A percentile compares a stretch with the other conserved stretches of the same genome.
These are phyloP conservation scores for Indicator maculatus DNA, from an alignment of 2,113 vertebrate species.

Conservation along the genomic window DNA sequence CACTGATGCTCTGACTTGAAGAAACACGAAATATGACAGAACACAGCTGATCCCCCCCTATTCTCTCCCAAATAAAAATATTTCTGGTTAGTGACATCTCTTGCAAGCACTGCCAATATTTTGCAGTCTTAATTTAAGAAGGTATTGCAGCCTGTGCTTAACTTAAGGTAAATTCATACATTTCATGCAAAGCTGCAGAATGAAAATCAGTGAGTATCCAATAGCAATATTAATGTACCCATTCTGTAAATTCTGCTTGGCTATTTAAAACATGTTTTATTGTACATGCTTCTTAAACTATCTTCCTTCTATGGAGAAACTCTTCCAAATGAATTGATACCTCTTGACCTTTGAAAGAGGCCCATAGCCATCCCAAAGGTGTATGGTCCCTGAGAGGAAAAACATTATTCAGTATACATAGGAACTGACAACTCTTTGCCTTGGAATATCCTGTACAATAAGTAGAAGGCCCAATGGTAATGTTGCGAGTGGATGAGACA, in stretches of 20 bases:
- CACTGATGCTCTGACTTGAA: neutral
- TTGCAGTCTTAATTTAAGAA: neutral
- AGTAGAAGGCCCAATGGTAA: neutral
- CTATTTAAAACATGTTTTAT: neutral
- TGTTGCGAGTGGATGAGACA: neutral
- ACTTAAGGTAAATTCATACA: neutral
- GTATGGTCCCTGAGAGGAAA: neutral
- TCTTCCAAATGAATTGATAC: neutral
- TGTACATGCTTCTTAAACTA: neutral
- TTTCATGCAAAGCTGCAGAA: neutral
- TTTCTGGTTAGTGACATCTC: neutral
- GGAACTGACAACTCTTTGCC: neutral
- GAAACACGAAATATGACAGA: neutral
- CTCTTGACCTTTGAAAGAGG: neutral
- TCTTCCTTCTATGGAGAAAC: neutral
- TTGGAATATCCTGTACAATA: neutral
- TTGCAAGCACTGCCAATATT: neutral
- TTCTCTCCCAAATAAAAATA: no score
- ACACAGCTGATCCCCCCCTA: neutral
- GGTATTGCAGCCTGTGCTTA: neutral
- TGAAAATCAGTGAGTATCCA: neutral
- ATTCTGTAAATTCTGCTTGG: neutral
- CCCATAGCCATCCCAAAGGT: neutral
- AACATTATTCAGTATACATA: neutral
- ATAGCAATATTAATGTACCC: neutral